These are phyloP conservation scores for Spermophilus dauricus DNA, from an alignment of 2,113 vertebrate species.

Conservation along the genomic window DNA sequence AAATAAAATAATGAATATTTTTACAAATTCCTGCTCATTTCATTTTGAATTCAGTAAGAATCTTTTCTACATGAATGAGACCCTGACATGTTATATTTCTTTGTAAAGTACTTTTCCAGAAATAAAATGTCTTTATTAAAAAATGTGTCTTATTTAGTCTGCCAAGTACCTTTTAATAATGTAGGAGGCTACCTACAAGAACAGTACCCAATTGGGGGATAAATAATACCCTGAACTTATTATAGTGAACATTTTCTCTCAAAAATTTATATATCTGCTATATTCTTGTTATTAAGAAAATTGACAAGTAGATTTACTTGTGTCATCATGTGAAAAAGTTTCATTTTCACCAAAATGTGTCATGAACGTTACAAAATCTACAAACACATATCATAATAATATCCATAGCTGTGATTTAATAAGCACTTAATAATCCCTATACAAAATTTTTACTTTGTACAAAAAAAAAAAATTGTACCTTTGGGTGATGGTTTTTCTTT, in stretches of 20 bases:
- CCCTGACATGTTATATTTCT: not conserved
- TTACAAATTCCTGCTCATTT: not conserved
- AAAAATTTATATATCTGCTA: not conserved
- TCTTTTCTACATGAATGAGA: not conserved
- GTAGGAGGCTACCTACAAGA: not conserved
- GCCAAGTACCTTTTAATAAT: not conserved
- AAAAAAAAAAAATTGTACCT: too few relatives aligned
- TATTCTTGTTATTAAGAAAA: not conserved
- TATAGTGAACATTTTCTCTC: not conserved
- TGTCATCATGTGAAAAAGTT: not conserved
- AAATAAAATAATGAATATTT: not conserved
- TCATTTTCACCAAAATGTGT: not conserved
- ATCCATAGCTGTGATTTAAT: not conserved
- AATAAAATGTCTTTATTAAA: slow-evolving; percentile 20
- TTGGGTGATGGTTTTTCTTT: not conserved
- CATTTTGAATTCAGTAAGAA: slow-evolving; percentile 12
- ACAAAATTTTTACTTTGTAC: not conserved
- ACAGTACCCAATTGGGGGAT: not conserved
- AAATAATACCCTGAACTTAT: not conserved
- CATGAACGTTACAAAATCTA: not conserved
- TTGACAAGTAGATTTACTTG: not conserved
- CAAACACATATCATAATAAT: not conserved
- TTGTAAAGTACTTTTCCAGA: not conserved
- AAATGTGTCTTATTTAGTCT: slow-evolving; percentile 7
- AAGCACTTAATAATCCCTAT: not conserved